These are phyloP conservation scores for Cybosia mesomella DNA, from an alignment of 2,888 invertebrate genomes.

Conservation along the genomic window DNA sequence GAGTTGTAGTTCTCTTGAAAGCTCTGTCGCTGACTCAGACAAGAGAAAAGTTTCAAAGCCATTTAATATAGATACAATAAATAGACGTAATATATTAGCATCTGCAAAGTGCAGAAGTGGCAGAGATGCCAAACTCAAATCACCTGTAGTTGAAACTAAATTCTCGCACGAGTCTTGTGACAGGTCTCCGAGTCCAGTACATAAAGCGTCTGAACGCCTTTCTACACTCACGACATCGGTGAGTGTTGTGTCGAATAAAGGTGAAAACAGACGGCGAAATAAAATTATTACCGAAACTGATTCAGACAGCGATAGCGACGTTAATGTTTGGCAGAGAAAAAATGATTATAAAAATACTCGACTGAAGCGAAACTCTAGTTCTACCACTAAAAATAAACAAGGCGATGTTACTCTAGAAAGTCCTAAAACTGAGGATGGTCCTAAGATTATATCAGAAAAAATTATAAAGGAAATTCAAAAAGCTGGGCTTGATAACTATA, in stretches of 20 bases:
- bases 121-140: constrained; percentile 90
- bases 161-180: constrained; percentile 88
- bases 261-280: constrained; percentile 81
- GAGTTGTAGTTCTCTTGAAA: constrained; percentile 89
- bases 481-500: constrained; percentile 69
- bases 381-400: constrained; percentile 74
- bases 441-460: constrained; percentile 72
- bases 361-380: constrained; percentile 79
- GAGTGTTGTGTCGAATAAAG: constrained; percentile 85
- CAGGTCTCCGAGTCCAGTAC: constrained; percentile 83
- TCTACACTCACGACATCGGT: constrained; percentile 84
- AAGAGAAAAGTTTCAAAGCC: constrained; percentile 91
- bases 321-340: constrained; percentile 79
- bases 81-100: constrained; percentile 94
- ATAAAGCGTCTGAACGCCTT: constrained; percentile 84
- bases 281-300: constrained; percentile 80
- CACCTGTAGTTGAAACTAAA: constrained; percentile 91
- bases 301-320: constrained; percentile 77
- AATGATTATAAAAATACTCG: constrained; percentile 81
- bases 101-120: constrained; percentile 95
- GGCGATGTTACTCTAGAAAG: constrained; percentile 67
- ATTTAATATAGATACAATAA: constrained; percentile 93
- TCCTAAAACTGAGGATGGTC: constrained; percentile 71
- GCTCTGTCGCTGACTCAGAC: constrained; percentile 88
- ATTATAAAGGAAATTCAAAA: constrained; percentile 75